Evolutionary conservation across 2,797 vertebrate genomes (phyloP).

Genomic region (Scyliorhinus canicula): DNA sequence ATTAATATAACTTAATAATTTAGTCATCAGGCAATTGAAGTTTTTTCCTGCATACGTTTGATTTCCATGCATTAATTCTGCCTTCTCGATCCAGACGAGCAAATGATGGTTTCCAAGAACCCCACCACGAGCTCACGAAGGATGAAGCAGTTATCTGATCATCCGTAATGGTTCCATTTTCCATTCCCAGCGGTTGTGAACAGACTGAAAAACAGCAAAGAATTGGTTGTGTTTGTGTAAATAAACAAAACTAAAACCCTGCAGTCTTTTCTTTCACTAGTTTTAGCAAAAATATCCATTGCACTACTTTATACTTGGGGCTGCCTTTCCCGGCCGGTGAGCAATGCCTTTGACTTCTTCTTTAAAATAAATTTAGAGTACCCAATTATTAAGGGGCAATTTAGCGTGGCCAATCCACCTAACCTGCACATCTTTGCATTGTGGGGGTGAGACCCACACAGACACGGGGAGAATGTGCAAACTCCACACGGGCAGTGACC

Average conservation of each 20-base stretch:
- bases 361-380: too few relatives aligned
- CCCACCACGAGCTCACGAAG: constrained; percentile 64
- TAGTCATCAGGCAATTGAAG: not conserved
- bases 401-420: too few relatives aligned
- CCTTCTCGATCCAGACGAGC: constrained; percentile 80
- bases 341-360: too few relatives aligned
- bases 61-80: constrained; percentile 79
- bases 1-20: not conserved
- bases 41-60: constrained; percentile 64
- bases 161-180: constrained; percentile 66
- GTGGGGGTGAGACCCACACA: too few relatives aligned
- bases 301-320: not conserved
- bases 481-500: too few relatives aligned
- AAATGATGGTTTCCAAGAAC: constrained; percentile 65
- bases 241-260: not conserved
- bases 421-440: too few relatives aligned
- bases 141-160: constrained; percentile 77
- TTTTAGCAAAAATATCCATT: not conserved
- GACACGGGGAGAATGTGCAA: too few relatives aligned
- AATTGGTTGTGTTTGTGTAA: not conserved
- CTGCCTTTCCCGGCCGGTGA: too few relatives aligned
- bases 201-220: constrained; percentile 65
- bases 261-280: not conserved
- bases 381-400: too few relatives aligned
- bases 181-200: constrained; percentile 83